A percentile compares a stretch with the other conserved stretches of the same genome.
Evolutionary conservation across 1,140 invertebrate genomes (phyloP).

Genomic region (Drosophila malerkotliana): DNA sequence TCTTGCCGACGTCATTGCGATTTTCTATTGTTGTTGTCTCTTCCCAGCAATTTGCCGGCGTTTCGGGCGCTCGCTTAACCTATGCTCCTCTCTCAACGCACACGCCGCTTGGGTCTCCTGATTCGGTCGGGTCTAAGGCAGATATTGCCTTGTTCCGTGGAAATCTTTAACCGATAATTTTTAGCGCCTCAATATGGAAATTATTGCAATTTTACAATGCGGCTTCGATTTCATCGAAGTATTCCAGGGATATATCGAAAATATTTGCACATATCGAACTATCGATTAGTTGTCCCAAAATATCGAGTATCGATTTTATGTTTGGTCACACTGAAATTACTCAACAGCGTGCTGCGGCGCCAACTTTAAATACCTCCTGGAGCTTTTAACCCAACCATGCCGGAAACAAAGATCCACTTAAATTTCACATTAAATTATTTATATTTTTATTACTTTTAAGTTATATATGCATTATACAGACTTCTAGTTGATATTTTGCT

Average conservation of each 20-base stretch:
- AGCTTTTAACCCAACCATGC: no score
- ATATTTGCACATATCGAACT: no score
- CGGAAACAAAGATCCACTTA: no score
- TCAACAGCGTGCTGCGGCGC: no score
- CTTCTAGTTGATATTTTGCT: conserved; percentile 30
- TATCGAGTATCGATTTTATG: no score
- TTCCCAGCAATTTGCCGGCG: conserved; percentile 2
- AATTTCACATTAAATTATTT: conserved; percentile 20
- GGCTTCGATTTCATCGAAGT: conserved; percentile 14
- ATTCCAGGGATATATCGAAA: neutral
- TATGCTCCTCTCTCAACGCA: neutral
- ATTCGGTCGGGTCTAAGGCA: neutral
- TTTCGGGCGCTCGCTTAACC: neutral
- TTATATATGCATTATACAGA: conserved; percentile 39
- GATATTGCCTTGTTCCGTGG: neutral
- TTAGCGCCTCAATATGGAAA: neutral
- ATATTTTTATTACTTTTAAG: conserved; percentile 8
- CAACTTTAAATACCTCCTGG: no score
- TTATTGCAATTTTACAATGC: neutral
- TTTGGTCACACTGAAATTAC: no score
- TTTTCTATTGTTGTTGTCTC: conserved; percentile 34
- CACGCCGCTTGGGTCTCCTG: no score
- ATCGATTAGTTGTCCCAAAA: no score
- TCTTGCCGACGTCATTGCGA: conserved; percentile 63
- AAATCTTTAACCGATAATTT: neutral